A percentile compares a stretch with the other conserved stretches of the same genome.
These are phyloP conservation scores for Procambarus clarkii DNA, from an alignment of 1,140 invertebrate species.

Conservation along the genomic window DNA sequence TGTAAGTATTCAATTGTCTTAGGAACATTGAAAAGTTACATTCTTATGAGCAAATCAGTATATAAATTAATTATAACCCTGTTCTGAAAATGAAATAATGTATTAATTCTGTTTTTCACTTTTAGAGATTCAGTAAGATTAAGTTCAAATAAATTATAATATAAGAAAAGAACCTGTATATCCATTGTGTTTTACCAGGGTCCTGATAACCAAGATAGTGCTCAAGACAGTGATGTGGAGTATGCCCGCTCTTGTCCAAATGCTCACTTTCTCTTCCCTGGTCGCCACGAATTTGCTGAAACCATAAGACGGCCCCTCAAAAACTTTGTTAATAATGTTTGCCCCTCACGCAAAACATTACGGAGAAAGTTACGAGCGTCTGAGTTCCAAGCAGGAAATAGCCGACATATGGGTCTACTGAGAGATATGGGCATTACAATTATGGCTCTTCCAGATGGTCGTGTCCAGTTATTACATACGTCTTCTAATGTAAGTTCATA, in stretches of 20 bases:
- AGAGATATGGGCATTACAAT: conserved; percentile 96
- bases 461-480: conserved; percentile 91
- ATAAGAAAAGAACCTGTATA: neutral
- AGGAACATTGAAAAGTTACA: neutral
- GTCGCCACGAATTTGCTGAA: conserved; percentile 79
- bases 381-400: conserved; percentile 89
- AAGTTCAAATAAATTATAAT: neutral
- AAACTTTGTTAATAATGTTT: conserved; percentile 87
- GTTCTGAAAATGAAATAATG: no score
- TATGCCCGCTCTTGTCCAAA: conserved; percentile 89
- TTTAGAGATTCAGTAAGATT: neutral
- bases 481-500: conserved; percentile 76
- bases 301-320: conserved; percentile 81
- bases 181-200: conserved; percentile 14
- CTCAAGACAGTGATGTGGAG: conserved; percentile 75
- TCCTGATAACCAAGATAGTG: conserved; percentile 32
- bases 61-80: no score
- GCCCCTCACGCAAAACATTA: conserved; percentile 80
- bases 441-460: conserved; percentile 89
- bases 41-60: no score
- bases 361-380: conserved; percentile 83
- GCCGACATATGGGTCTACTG: conserved; percentile 91
- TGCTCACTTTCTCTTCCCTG: conserved; percentile 87
- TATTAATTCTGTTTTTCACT: no score
- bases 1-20: conserved; percentile 74